Evolutionary conservation across 1,140 invertebrate species (phyloP), one percentile per base, ranked within the genome.

Genomic region (Drosophila ercepeae): DNA sequence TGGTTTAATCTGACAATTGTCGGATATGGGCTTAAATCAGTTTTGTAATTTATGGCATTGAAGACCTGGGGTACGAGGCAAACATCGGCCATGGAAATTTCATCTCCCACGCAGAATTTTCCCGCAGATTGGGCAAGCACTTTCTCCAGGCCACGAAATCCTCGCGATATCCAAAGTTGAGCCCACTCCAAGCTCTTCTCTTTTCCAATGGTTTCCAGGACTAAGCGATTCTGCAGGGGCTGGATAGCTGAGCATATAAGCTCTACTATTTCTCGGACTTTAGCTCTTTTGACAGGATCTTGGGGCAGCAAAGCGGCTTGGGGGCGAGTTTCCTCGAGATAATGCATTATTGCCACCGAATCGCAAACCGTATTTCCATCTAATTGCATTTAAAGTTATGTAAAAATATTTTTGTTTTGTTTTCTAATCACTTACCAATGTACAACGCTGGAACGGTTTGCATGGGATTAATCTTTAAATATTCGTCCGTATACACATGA

Each of bases 31-130:
- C 94, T 93, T 73, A 99, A 92, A 88, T 99, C 96, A 0, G 98
- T 96, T 70, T 96, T 95, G 92, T 98, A 99, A 91, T 96, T 96
- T 23, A 19, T 93, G 29, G 97, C 97, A 92, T 97, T 97, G 81
- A 95, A 97, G 27, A 98, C 96, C 93, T 99, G 98, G 34, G 98
- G 98, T 23, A 99, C 96, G 9, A 99, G 92, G 89, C 97, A 99
- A 74, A 97, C 96, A 92, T 99, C 98, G 23, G 98, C 98, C 81
- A 99, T 92, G 0, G 97, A 97, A 14, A 99, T 94, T 64, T 96
- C 94, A 92, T 99, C 96, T 1, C 98, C 98, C 4, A 99, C 95
- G 91, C 97, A 97, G 90, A 97, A 99, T 91, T 97, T 97, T 6
- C 98, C 98, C 50, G 96, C 94, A 52, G 94, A 96, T 4, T 95